Evolutionary conservation across 1,140 invertebrate species (phyloP), one percentile per base, ranked within the genome.

Genomic region (Anastrepha ludens): DNA sequence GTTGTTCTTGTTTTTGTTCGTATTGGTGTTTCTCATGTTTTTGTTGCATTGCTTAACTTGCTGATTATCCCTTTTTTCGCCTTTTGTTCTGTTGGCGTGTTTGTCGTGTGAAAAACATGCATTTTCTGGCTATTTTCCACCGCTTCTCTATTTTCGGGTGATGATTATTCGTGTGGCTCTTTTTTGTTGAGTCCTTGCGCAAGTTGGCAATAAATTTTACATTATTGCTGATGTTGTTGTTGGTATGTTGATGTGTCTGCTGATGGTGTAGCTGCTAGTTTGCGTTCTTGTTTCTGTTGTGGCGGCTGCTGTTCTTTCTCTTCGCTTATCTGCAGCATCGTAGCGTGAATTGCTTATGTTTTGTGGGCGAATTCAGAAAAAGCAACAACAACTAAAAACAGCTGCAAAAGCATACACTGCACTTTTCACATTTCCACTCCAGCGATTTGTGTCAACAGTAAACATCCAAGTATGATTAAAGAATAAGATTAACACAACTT

Each of bases 181-280:
- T 67, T 67, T 6, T 20, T 39, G 20, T 81, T 81, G 74, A 81
- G 74, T 81, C 74, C 74, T 55, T 81, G 74, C 74, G n/a, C 74
- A 81, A 81, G 74, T 81, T 81, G 74, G 74, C 74, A 81, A 81
- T 81, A 81, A 81, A 81, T 81, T 81, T 81, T 81, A 81, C 74
- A 81, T 81, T 81, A 81, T 81, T 81, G 74, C 44, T 81, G 74
- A 2, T 74, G 70, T 47, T 74, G 41, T 74, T 11, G 15, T 81
- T 58, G 47, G 17, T 55, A 81, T 55, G 47, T 29, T 81, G 47
- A 81, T 58, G 70, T 78, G 47, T 55, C 41, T 50, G 47, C 44
- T 55, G 47, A 3, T 62, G 60, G 2, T 62, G 2, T 17, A 62
- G 60, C 41, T 74, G 17, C 70, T 74, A 13, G 20, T 74, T 74